phyloP scores from a whole-genome alignment of 64 coral and sea anemone species.

The Platygyra sinensis region DNA sequence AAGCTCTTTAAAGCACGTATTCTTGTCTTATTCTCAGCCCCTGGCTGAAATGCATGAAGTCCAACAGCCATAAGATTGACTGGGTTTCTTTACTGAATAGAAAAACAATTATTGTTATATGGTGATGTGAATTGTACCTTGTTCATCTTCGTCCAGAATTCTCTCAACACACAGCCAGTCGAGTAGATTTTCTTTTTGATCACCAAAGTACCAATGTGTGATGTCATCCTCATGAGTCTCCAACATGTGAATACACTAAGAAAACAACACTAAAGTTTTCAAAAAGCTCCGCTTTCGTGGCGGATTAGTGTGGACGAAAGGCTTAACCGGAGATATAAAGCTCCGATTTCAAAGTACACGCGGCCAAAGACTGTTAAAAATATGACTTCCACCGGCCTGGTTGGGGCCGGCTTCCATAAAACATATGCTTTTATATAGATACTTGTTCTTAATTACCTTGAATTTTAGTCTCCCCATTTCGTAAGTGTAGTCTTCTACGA shows the following conservation, averaged over 20 bases:
- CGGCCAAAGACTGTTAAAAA: too few relatives aligned
- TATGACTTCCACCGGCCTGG: too few relatives aligned
- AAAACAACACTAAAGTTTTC: neutral
- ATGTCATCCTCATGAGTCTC: conserved; percentile 75
- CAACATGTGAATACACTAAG: conserved; percentile 83
- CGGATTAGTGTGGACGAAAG: too few relatives aligned
- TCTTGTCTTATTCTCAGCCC: too few relatives aligned
- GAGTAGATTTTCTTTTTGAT: conserved; percentile 62
- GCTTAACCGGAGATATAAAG: too few relatives aligned
- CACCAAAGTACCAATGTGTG: conserved; percentile 78
- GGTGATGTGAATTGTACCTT: conserved; percentile 28
- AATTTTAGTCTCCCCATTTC: conserved; percentile 89
- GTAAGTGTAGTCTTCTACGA: conserved; percentile 91
- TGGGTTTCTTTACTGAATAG: neutral
- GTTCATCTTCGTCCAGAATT: conserved; percentile 58
- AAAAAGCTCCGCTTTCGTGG: too few relatives aligned
- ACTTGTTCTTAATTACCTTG: conserved; percentile 34
- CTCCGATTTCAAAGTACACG: too few relatives aligned
- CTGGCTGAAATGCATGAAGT: too few relatives aligned
- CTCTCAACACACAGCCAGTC: conserved; percentile 69
- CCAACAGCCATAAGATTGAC: neutral
- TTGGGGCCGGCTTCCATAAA: too few relatives aligned
- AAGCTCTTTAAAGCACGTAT: too few relatives aligned
- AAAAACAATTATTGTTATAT: neutral
- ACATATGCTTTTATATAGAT: too few relatives aligned